A percentile compares a stretch with the other conserved stretches of the same genome.
phyloP scores from a whole-genome alignment of 2,888 invertebrate species.

The Pseudococcus jackbeardsleyi region DNA sequence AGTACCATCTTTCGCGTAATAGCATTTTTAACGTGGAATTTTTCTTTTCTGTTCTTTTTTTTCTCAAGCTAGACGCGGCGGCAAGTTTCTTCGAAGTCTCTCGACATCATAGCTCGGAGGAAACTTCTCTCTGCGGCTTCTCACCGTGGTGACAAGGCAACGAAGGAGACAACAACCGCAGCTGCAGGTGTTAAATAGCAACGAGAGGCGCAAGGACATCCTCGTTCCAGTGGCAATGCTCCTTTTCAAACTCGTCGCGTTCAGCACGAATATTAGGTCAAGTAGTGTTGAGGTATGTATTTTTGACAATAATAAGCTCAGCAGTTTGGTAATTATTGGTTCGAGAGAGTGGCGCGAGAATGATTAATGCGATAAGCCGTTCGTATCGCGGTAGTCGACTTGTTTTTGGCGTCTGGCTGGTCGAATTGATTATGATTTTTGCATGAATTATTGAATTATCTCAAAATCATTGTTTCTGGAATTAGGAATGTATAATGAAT shows the following conservation, averaged over 20 bases:
- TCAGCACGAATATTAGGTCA: background rate
- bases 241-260: background rate
- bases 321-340: background rate
- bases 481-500: too few species aligned
- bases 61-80: background rate
- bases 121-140: background rate
- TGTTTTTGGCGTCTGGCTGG: too few species aligned
- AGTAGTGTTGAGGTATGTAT: background rate
- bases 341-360: too few species aligned
- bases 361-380: too few species aligned
- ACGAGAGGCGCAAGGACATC: background rate
- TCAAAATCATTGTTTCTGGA: too few species aligned
- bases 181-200: conserved; percentile 11
- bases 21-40: background rate
- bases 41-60: background rate
- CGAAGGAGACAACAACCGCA: background rate
- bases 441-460: too few species aligned
- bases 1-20: background rate
- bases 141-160: background rate
- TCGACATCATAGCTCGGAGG: background rate
- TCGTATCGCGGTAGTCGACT: too few species aligned
- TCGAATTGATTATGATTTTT: too few species aligned
- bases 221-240: conserved; percentile 13
- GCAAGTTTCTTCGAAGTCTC: background rate
- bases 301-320: background rate